Base-by-base conservation (phyloP, 2,113 vertebrate genomes). In the Neolamprologus longior region DNA sequence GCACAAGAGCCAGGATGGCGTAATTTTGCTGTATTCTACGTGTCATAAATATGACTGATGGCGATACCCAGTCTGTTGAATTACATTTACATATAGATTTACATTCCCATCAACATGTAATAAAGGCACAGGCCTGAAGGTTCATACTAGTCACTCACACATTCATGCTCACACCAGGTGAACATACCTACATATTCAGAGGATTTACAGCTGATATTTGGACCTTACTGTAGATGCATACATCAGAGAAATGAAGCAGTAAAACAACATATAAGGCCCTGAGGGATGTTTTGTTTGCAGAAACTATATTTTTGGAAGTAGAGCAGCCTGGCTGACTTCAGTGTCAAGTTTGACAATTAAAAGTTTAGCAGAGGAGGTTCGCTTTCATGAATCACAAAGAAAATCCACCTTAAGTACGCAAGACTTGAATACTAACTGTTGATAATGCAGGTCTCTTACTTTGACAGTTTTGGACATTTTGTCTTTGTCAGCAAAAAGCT, bases 11-110 rank as follows among this genome's bases (percentile, higher is more conserved):
- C 86, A 80, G 83, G 35, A 54, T 66, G 86, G 91, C 26, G 86
- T 88, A 94, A 93, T 95, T 92, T 84, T 92, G 71, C 91, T 86
- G 83, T 81, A 88, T 87, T 91, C 83, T 90, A 21, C n/a, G 17
- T 86, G 89, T 88, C 84, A 84, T 92, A 92, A 96, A 93, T 95
- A 94, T 93, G 94, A 95, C 94, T 94, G 94, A 94, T 95, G 91
- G 92, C 35, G 63, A 95, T 91, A 94, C 92, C 63, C 89, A 86
- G 88, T 90, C 88, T 93, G 90, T 89, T 93, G 91, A 93, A 95
- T 93, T 92, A 91, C 95, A 96, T 96, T 96, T 96, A 95, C 94
- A 96, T 95, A 92, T 94, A 94, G 91, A 96, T 94, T 95, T 94
- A 95, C 93, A 93, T 92, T 95, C 86, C 92, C 90, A 94, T 95